Evolutionary conservation across 2,888 invertebrate genomes (phyloP).

Genomic region (Cantharis lateralis): DNA sequence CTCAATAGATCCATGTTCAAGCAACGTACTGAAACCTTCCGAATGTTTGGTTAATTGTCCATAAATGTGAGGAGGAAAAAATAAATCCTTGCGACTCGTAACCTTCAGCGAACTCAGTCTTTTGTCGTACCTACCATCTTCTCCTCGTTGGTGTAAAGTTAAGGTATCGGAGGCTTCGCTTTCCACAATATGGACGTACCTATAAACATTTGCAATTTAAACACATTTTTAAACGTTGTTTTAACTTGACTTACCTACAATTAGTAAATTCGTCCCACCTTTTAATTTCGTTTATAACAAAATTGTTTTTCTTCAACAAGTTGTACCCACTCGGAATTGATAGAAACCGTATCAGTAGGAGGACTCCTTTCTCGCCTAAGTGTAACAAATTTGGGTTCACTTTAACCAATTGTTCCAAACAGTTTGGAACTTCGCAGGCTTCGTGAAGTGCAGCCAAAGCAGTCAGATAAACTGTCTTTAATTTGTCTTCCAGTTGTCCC

Average conservation of each 20-base stretch:
- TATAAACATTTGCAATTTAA: conserved; percentile 37
- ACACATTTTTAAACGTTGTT: neutral
- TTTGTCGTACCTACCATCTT: conserved; percentile 76
- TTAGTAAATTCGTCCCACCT: conserved; percentile 79
- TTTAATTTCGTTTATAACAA: conserved; percentile 73
- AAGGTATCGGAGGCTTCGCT: conserved; percentile 86
- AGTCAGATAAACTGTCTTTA: conserved; percentile 76
- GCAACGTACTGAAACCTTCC: conserved; percentile 61
- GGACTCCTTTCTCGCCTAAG: conserved; percentile 77
- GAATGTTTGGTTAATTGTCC: conserved; percentile 79
- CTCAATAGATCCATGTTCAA: conserved; percentile 60
- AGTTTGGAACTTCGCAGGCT: conserved; percentile 86
- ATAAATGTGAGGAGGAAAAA: conserved; percentile 78
- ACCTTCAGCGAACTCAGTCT: conserved; percentile 66
- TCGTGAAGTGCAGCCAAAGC: conserved; percentile 87
- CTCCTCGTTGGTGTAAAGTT: conserved; percentile 80
- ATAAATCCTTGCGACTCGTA: conserved; percentile 58
- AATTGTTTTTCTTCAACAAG: conserved; percentile 64
- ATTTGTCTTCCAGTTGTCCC: conserved; percentile 82
- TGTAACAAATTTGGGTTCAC: conserved; percentile 71
- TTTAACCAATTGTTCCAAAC: conserved; percentile 74
- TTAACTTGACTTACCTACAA: conserved; percentile 60
- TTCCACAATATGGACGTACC: conserved; percentile 90
- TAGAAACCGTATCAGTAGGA: conserved; percentile 76
- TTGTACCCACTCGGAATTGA: conserved; percentile 73